Conservation (phyloP, 2,797 vertebrate genomes). For the Peromyscus nudipes region DNA sequence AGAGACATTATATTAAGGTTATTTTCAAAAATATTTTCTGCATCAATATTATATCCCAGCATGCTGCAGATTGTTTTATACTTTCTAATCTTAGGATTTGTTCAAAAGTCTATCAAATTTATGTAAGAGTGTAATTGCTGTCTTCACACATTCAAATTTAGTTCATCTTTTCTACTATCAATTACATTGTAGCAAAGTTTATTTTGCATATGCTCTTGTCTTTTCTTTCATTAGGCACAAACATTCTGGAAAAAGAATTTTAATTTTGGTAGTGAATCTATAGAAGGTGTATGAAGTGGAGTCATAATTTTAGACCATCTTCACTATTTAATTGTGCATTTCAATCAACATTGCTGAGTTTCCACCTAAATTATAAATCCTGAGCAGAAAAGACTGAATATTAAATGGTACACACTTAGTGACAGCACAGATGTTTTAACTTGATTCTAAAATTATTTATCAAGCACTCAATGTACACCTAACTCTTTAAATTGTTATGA, state of each 20-base stretch:
- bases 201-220: neutral
- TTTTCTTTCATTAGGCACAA: neutral
- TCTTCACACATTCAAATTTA: neutral
- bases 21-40: neutral
- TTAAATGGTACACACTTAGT: neutral
- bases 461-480: neutral
- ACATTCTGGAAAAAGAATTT: neutral
- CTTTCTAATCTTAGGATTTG: neutral
- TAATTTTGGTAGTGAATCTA: neutral
- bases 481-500: neutral
- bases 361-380: slow-evolving; percentile 1
- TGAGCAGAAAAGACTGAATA: neutral
- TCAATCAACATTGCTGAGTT: neutral
- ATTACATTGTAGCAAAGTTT: neutral
- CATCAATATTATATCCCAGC: neutral
- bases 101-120: neutral
- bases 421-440: neutral
- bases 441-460: slow-evolving; percentile 36
- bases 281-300: neutral
- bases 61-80: neutral
- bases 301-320: neutral
- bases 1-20: neutral
- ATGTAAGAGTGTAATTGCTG: neutral
- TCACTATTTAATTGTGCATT: neutral
- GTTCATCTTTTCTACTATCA: neutral